Evolutionary conservation across 2,888 invertebrate species (phyloP), one percentile per base, ranked within the genome.

Genomic region (Heliconius charithonia): DNA sequence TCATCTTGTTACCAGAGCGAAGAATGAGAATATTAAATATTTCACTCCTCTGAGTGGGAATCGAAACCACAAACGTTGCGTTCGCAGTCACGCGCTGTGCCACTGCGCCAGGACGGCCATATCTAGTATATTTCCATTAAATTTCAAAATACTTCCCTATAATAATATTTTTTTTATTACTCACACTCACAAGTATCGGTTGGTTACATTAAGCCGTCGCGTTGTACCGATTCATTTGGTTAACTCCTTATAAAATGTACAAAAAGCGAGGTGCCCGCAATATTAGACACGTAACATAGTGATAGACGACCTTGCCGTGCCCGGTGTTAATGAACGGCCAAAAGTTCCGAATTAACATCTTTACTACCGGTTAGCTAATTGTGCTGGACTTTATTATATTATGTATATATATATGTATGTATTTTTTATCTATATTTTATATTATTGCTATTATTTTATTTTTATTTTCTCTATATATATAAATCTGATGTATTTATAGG

Each of bases 241-340:
- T 27, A 69, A 45, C 16, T 41, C 45, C 69, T 25, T 69, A 41
- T 59, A 59, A 37, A 56, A 59, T 72, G 19, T 41, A 59, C 63
- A 27, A 73, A 41, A 67, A 67, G 41, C 63, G 29, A 65, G 25
- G 51, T 70, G 63, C 32, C n/a, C 63, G 72, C 32, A 76, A 76
- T 66, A 73, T 70, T 37, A 62, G 69, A 67, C 51, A 72, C 77
- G 71, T 79, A 76, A 66, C 75, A 71, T 62, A 63, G 63, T 63
- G 74, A 74, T 70, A 67, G 80, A 62, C 78, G 81, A 82, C 82
- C 83, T 82, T 82, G 82, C 78, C 66, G 66, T 69, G 80, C 73
- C 76, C 75, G 63, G 62, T 80, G 83, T 78, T 79, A 79, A 81
- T 79, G 83, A 83, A 79, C 83, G 25, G 27, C 62, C 41, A 74